phyloP scores from a whole-genome alignment of 2,113 vertebrate species.

The Zingel zingel region DNA sequence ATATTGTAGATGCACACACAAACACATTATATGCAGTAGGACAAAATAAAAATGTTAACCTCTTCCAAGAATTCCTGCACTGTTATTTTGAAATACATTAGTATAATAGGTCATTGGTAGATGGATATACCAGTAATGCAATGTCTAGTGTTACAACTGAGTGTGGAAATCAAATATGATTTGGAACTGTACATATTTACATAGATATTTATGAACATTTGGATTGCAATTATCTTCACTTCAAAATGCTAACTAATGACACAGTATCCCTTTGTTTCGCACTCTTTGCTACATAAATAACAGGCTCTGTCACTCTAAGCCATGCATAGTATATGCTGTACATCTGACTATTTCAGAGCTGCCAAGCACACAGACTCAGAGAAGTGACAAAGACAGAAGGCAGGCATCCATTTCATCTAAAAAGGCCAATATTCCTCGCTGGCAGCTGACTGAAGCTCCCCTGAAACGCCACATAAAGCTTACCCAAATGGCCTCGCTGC shows the following conservation, averaged over 20 bases:
- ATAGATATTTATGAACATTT: background rate
- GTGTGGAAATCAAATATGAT: conserved; percentile 13
- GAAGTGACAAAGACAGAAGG: conserved; percentile 68
- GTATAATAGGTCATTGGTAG: background rate
- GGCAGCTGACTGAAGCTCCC: conserved; percentile 63
- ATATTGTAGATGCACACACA: conserved; percentile 4
- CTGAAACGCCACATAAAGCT: conserved; percentile 75
- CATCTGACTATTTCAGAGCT: conserved; percentile 47
- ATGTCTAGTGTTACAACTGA: background rate
- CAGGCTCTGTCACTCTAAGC: conserved; percentile 18
- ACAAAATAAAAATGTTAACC: background rate
- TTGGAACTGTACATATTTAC: conserved; percentile 12
- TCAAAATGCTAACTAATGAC: conserved; percentile 18
- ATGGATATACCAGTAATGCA: background rate
- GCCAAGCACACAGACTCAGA: conserved; percentile 51
- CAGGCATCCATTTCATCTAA: conserved; percentile 70
- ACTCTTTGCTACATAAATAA: conserved; percentile 28
- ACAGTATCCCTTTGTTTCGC: conserved; percentile 10
- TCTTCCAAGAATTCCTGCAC: background rate
- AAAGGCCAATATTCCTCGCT: conserved; percentile 65
- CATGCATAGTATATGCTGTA: conserved; percentile 26
- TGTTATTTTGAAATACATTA: background rate
- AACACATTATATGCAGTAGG: conserved; percentile 1
- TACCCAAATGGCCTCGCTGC: conserved; percentile 71
- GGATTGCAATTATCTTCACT: background rate